A percentile compares a stretch with the other conserved stretches of the same genome.
Evolutionary conservation across 1,140 invertebrate genomes (phyloP).

Genomic region (Leptonema lineaticorne): DNA sequence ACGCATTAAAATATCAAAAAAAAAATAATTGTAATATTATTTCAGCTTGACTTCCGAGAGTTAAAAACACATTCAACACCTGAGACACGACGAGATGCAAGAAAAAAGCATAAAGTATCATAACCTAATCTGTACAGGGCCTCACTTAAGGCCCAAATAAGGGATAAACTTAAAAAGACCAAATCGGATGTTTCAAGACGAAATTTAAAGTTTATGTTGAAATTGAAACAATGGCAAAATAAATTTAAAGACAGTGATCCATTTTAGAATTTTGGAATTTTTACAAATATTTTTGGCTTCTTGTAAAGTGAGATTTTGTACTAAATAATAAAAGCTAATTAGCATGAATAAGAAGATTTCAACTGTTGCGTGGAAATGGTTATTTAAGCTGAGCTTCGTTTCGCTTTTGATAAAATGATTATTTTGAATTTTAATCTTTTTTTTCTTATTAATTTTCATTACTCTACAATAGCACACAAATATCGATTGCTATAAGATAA

Average conservation of each 20-base stretch:
- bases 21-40: conserved; percentile 7
- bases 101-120: conserved; percentile 61
- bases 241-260: conserved; percentile 10
- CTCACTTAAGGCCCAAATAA: conserved; percentile 5
- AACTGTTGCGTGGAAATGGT: not conserved
- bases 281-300: not conserved
- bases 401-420: too few species aligned
- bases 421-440: too few species aligned
- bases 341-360: too few species aligned
- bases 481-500: too few species aligned
- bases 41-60: conserved; percentile 59
- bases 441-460: too few species aligned
- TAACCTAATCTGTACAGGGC: conserved; percentile 46
- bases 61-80: conserved; percentile 55
- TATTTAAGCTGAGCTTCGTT: too few species aligned
- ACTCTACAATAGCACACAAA: too few species aligned
- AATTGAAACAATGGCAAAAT: conserved; percentile 19
- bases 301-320: not conserved
- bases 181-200: conserved; percentile 27
- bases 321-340: not conserved
- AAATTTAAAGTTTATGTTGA: conserved; percentile 31
- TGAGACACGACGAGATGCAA: conserved; percentile 56
- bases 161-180: conserved; percentile 25
- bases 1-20: conserved; percentile 11
- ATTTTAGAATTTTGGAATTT: not conserved